Conservation (phyloP, 2,888 invertebrate species). For the Dynastes hyllus region DNA sequence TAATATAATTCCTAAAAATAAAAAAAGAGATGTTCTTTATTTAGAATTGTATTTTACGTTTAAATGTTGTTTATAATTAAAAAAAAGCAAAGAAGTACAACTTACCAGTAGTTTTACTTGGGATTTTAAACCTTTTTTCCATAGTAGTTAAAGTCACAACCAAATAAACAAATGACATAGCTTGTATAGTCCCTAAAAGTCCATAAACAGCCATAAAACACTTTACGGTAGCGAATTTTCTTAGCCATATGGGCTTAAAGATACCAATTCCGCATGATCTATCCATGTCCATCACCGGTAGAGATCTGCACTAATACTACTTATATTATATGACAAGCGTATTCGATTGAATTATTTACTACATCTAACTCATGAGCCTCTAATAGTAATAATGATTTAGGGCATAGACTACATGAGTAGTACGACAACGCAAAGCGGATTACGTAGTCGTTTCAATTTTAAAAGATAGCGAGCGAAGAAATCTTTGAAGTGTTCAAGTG, state of each 20-base stretch:
- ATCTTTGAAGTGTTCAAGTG: no score
- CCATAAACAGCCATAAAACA: conserved; percentile 77
- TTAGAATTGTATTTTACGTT: background rate
- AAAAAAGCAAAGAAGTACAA: background rate
- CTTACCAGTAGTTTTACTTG: conserved; percentile 79
- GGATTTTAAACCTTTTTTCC: conserved; percentile 80
- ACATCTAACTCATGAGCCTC: background rate
- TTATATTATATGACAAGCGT: conserved; percentile 30
- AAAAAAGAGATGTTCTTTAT: background rate
- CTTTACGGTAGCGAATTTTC: conserved; percentile 75
- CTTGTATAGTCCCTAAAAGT: conserved; percentile 77
- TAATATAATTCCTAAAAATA: conserved; percentile 75
- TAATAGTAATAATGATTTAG: conserved; percentile 7
- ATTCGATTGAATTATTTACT: conserved; percentile 27
- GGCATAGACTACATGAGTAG: background rate
- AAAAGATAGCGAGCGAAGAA: no score
- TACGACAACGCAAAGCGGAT: background rate
- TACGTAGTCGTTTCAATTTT: background rate
- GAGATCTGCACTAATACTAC: conserved; percentile 17
- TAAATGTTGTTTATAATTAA: background rate
- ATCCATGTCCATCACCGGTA: conserved; percentile 53
- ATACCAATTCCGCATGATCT: conserved; percentile 74
- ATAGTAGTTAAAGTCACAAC: conserved; percentile 79
- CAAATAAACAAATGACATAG: conserved; percentile 79
- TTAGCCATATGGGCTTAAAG: conserved; percentile 76